Evolutionary conservation across 2,113 vertebrate genomes (phyloP), one percentile per base, ranked within the genome.

Genomic region (Erinaceus europaeus): DNA sequence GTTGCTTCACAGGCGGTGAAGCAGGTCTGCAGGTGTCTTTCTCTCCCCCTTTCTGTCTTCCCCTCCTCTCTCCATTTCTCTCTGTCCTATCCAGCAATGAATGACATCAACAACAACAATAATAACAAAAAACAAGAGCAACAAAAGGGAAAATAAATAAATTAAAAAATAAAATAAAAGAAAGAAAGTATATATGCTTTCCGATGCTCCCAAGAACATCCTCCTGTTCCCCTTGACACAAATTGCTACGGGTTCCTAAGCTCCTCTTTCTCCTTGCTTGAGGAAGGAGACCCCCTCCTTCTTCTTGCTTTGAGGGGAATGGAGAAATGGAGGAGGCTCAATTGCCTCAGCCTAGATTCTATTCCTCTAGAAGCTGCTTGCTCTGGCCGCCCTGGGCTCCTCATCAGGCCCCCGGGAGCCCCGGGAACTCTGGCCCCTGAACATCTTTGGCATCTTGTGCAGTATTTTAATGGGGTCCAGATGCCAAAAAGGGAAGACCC

Each of bases 181-280:
- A n/a, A n/a, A n/a, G n/a, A n/a, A n/a, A n/a, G n/a, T n/a, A n/a
- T n/a, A n/a, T n/a, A n/a, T n/a, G n/a, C n/a, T n/a, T n/a, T n/a
- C n/a, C n/a, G n/a, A n/a, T n/a, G n/a, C n/a, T 50, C 27, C 40
- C 40, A 40, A 76, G 72, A 73, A 90, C 46, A 64, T 85, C 23
- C 48, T 34, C 84, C 84, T 84, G 59, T 48, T 68, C 36, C 40
- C 38, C 5, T 67, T 48, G 53, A 71, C 12, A 64, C 65, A 44
- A 34, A 55, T 29, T 50, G 73, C 95, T 90, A 88, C 53, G 79
- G 61, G 92, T 86, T 74, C 48, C 76, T n/a, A n/a, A n/a, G n/a
- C n/a, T n/a, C n/a, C n/a, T n/a, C n/a, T n/a, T n/a, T n/a, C n/a
- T n/a, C n/a, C n/a, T n/a, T n/a, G n/a, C n/a, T n/a, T n/a, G n/a